Conservation (phyloP, 2,888 invertebrate species). For the Parasteatoda lunata region DNA sequence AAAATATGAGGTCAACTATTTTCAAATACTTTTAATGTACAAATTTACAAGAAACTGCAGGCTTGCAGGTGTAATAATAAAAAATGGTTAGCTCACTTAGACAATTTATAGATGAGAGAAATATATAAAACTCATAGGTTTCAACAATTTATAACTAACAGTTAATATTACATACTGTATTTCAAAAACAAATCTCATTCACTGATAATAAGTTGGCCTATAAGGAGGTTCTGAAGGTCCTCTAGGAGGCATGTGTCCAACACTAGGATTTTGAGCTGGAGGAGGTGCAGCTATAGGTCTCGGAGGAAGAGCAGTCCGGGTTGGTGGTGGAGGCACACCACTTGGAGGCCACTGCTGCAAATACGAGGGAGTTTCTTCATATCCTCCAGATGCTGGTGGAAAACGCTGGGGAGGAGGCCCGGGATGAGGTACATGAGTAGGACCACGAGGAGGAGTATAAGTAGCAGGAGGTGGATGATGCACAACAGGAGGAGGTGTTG, state of each 20-base stretch:
- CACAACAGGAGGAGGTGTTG: slow-evolving; percentile 49
- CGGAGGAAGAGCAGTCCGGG: slow-evolving; percentile 48
- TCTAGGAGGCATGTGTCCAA: slow-evolving; percentile 48
- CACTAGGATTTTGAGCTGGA: slow-evolving; percentile 44
- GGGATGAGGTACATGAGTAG: slow-evolving; percentile 33
- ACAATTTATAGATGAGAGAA: too few relatives aligned
- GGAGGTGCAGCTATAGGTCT: slow-evolving; percentile 61
- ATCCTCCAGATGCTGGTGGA: slow-evolving; percentile 25
- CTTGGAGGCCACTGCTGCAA: slow-evolving; percentile 54
- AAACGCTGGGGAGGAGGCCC: slow-evolving; percentile 59
- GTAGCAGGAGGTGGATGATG: slow-evolving; percentile 60
- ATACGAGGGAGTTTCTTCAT: slow-evolving; percentile 52
- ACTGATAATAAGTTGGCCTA: slow-evolving; percentile 62
- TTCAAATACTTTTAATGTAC: too few relatives aligned
- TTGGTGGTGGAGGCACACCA: slow-evolving; percentile 57
- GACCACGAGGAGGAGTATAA: slow-evolving; percentile 29
- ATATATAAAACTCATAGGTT: too few relatives aligned
- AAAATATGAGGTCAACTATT: too few relatives aligned
- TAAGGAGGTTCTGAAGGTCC: slow-evolving; percentile 55
- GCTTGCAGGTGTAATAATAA: too few relatives aligned
- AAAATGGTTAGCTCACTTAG: too few relatives aligned
- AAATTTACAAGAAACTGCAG: too few relatives aligned
- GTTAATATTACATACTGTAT: too few relatives aligned
- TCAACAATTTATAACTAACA: too few relatives aligned
- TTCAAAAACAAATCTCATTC: background rate